Evolutionary conservation across 2,888 invertebrate genomes (phyloP), one percentile per base, ranked within the genome.

Genomic region (Meandrusa payeni): DNA sequence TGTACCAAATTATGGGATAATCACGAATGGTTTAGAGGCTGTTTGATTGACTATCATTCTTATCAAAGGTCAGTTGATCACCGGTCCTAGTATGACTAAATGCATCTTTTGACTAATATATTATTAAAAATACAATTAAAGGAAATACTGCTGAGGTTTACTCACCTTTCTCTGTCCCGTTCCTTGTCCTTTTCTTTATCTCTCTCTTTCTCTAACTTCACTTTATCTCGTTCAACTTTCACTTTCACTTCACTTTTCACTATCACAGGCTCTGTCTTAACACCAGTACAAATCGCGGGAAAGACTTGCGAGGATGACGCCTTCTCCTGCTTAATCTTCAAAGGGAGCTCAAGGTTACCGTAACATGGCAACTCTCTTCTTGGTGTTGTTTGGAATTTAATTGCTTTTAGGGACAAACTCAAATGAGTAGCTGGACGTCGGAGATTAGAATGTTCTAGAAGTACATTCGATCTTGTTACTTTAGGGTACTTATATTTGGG

Each of bases 331-430:
- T 87, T 87, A 0, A 81, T 67, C 54, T 87, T 86, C 10, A 85
- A 59, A 0, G 87, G 86, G 43, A 88, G 54, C 56, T 87, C 88
- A 47, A 88, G 50, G 39, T 88, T 88, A 0, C 88, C 88, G 49
- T 88, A 88, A 41, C 88, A 88, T 0, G 88, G 88, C 10, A 88
- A 51, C 48, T 82, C 67, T 40, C 87, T 73, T 39, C 80, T 69
- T 0, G 82, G 79, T 1, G 76, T 73, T 0, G 79, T 64, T 42
- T 82, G 81, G 54, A 88, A 88, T 40, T 75, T 70, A 5, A 88
- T 70, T 3, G 87, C 86, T 42, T 69, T 77, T 49, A 86, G 52
- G 0, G 73, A 66, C 11, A 85, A 48, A 32, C 76, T 78, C 32
- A 77, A 69, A 39, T 83, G 76, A 0, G 78, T 77, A 0, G 72